Base-by-base conservation (phyloP, 2,113 vertebrate species). In the Eleginops maclovinus region DNA sequence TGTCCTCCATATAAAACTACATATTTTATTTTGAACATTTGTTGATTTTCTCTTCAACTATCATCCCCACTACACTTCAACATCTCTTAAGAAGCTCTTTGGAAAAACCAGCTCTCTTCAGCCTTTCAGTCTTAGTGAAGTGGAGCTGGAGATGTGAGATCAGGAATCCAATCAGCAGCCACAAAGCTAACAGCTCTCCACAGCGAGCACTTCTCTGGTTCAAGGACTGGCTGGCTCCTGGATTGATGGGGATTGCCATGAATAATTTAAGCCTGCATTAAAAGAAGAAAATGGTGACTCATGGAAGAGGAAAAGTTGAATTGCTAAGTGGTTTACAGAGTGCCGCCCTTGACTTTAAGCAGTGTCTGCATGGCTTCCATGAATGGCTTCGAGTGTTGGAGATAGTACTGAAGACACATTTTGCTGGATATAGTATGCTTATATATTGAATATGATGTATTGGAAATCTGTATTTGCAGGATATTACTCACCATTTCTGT, bases 251-350 rank as follows among this genome's bases (percentile, higher is more conserved):
- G 77, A 83, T 11, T 58, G 74, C 54, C 78, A 88, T 93, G 62
- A 92, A 93, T 95, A 89, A 93, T 94, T 93, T 78, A 94, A 63
- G 51, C 26, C 69, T 76, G 79, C 90, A 83, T 91, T 91, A 85
- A 79, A 88, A 64, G 59, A 49, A 82, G 83, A 88, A 85, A 91
- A 86, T 22, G 50, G 81, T 91, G 90, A 93, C 71, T 92, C 85
- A 91, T 62, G 67, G 74, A 77, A 17, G 73, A 84, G 70, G 77
- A 84, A 85, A 91, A 72, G 74, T 62, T 76, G 76, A 81, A 81
- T 85, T 63, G 56, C 81, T 90, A 67, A 89, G 83, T 89, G 81
- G 74, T 87, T 80, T 67, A 54, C 60, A 82, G 76, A 64, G 75
- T 47, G 44, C 75, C 62, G 59, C 68, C 31, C 53, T 84, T 8